Evolutionary conservation across 2,888 invertebrate species (phyloP).

Genomic region (Rosalia funebris): DNA sequence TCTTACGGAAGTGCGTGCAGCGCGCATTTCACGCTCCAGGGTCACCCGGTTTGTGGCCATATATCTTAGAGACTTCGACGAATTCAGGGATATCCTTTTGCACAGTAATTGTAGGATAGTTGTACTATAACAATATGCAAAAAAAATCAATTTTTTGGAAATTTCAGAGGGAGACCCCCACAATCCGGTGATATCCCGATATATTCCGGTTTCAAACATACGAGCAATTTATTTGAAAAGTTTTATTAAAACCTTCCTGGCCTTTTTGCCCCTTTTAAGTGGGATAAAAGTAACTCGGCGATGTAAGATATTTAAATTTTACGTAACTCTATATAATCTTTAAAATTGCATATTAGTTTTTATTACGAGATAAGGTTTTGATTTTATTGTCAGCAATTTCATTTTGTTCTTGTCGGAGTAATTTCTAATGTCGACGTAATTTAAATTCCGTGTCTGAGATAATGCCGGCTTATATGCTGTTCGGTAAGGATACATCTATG

Average conservation of each 20-base stretch:
- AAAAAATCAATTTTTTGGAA: no score
- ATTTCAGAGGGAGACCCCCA: no score
- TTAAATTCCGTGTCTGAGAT: slow-evolving; percentile 11
- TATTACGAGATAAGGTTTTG: slow-evolving; percentile 17
- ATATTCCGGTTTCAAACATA: background rate
- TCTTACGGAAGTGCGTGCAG: no score
- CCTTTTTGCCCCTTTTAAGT: background rate
- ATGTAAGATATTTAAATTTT: slow-evolving; percentile 22
- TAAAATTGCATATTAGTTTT: slow-evolving; percentile 22
- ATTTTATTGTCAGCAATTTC: slow-evolving; percentile 21
- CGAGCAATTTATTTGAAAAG: slow-evolving; percentile 6
- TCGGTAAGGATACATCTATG: no score
- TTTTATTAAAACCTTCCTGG: slow-evolving; percentile 10
- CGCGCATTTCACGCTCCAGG: no score
- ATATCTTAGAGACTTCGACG: no score
- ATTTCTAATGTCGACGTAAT: background rate
- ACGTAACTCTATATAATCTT: slow-evolving; percentile 22
- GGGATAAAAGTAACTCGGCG: background rate
- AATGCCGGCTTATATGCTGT: no score
- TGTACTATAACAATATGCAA: no score
- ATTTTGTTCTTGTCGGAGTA: background rate
- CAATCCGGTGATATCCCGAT: no score
- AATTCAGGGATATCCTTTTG: no score
- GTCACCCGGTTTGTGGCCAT: no score
- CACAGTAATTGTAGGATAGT: no score